Evolutionary conservation across 2,113 vertebrate species (phyloP).

Genomic region (Myrmophylax atrothorax): DNA sequence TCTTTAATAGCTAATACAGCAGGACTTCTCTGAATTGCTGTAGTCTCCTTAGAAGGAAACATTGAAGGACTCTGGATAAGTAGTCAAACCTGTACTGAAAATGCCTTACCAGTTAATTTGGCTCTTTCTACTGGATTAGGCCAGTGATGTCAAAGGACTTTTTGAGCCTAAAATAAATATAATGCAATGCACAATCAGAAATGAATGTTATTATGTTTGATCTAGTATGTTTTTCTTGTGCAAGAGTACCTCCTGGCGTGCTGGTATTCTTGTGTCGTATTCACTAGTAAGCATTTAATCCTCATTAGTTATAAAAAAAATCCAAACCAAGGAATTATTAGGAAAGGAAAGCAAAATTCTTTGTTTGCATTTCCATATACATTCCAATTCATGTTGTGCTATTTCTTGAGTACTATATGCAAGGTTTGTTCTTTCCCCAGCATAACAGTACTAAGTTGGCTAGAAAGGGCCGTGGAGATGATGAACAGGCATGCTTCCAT

Average conservation of each 20-base stretch:
- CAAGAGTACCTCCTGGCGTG: neutral
- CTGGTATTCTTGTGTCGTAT: neutral
- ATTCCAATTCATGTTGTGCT: neutral
- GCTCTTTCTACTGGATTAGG: neutral
- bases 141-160: neutral
- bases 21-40: neutral
- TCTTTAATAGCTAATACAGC: neutral
- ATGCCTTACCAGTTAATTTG: neutral
- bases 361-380: neutral
- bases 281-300: neutral
- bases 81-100: neutral
- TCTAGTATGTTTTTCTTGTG: neutral
- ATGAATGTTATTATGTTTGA: neutral
- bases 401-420: neutral
- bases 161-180: neutral
- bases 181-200: neutral
- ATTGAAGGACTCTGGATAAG: neutral
- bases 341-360: neutral
- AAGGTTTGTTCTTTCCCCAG: neutral
- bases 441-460: neutral
- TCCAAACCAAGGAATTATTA: neutral
- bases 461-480: neutral
- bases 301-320: neutral
- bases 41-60: neutral
- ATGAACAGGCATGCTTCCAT: neutral